phyloP scores from a whole-genome alignment of 2,797 vertebrate genomes.

The Huso huso region DNA sequence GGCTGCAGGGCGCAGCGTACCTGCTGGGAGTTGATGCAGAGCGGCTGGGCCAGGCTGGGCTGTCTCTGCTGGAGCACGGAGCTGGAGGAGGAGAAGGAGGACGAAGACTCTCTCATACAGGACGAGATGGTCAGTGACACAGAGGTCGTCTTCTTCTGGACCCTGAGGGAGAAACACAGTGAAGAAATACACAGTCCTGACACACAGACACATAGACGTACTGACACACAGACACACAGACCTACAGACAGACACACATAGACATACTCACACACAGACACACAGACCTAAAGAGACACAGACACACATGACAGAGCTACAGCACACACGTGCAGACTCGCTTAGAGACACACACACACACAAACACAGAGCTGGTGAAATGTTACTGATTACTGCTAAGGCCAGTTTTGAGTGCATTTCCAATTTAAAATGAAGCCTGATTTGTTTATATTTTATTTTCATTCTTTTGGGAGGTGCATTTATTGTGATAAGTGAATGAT shows the following conservation, averaged over 20 bases:
- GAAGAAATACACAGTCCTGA: not conserved
- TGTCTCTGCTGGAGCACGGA: constrained; percentile 42
- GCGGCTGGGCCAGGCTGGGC: constrained; percentile 54
- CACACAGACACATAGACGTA: constrained; percentile 3
- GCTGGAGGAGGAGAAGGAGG: constrained; percentile 32
- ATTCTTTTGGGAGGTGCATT: too few species aligned
- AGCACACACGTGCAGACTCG: too few species aligned
- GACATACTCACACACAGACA: not conserved
- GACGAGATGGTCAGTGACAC: constrained; percentile 66
- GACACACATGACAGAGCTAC: not conserved
- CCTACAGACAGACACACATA: not conserved
- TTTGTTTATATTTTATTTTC: too few species aligned
- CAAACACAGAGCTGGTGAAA: too few species aligned
- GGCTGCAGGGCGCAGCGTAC: constrained; percentile 25
- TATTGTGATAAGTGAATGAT: too few species aligned
- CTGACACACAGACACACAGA: constrained; percentile 12
- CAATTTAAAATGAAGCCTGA: too few species aligned
- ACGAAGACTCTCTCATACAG: constrained; percentile 36
- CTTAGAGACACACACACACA: too few species aligned
- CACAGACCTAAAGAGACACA: not conserved
- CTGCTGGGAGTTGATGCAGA: constrained; percentile 44
- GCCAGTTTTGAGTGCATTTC: too few species aligned
- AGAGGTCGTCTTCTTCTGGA: constrained; percentile 64
- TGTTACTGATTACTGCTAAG: too few species aligned
- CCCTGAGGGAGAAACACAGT: constrained; percentile 18